Percentiles rank a stretch among this genome's conserved stretches.
These are phyloP conservation scores for Neolamprologus brichardi DNA, from an alignment of 2,113 vertebrate species.

Conservation along the genomic window DNA sequence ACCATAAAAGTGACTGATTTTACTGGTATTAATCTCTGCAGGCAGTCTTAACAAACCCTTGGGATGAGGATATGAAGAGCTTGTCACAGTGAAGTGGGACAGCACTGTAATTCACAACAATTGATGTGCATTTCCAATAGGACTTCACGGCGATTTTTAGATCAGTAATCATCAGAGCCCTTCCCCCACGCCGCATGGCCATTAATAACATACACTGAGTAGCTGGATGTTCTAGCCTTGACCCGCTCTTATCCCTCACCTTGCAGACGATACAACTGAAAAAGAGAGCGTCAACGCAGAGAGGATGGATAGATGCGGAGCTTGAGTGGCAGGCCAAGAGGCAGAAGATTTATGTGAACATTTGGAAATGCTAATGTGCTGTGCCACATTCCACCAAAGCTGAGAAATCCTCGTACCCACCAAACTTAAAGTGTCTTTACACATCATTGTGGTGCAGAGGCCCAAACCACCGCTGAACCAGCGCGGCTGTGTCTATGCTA, in stretches of 20 bases:
- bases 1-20: not conserved
- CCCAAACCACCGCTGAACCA: not conserved
- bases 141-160: not conserved
- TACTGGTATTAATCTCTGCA: not conserved
- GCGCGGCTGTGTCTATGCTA: not conserved
- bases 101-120: conserved; percentile 17
- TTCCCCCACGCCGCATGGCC: conserved; percentile 21
- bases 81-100: conserved; percentile 17
- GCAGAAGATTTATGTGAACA: not conserved
- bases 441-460: not conserved
- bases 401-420: not conserved
- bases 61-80: not conserved
- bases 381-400: not conserved
- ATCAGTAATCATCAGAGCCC: conserved; percentile 62
- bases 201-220: conserved; percentile 51
- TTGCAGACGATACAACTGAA: not conserved
- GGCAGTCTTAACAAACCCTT: conserved; percentile 5
- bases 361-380: not conserved
- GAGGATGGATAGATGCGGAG: not conserved
- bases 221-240: conserved; percentile 17
- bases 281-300: not conserved
- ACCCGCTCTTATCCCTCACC: conserved; percentile 50
- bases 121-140: conserved; percentile 1
- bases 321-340: not conserved
- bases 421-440: not conserved